A percentile compares a stretch with the other conserved stretches of the same genome.
Evolutionary conservation across 1,140 invertebrate species (phyloP).

Genomic region (Drosophila arawakana): DNA sequence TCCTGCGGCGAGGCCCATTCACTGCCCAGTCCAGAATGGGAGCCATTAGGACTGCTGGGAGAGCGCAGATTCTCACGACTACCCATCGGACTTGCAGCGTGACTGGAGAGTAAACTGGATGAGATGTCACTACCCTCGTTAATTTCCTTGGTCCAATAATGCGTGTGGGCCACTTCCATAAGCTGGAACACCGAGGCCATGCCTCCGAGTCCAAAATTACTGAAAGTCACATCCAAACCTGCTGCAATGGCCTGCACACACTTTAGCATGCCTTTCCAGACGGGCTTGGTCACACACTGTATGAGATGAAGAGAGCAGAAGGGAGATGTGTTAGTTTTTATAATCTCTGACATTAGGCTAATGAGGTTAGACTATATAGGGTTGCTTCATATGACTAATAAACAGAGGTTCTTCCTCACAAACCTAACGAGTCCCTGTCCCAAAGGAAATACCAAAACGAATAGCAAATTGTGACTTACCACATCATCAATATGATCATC

Average conservation of each 20-base stretch:
- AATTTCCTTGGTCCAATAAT: constrained; percentile 97
- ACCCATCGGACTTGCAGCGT: constrained; percentile 89
- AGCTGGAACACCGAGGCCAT: constrained; percentile 99
- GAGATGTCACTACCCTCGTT: constrained; percentile 87
- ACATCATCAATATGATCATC: constrained; percentile 99
- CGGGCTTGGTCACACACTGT: constrained; percentile 93
- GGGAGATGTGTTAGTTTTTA: no score
- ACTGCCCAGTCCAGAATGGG: constrained; percentile 75
- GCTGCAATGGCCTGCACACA: constrained; percentile 94
- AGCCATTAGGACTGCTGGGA: constrained; percentile 78
- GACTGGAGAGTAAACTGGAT: constrained; percentile 78
- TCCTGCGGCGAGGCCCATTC: constrained; percentile 83
- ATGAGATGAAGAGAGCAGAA: constrained; percentile 29
- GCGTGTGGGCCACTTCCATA: constrained; percentile 98
- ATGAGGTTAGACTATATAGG: background rate
- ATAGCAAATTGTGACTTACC: constrained; percentile 88
- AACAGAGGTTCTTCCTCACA: no score
- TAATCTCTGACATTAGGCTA: no score
- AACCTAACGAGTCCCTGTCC: no score
- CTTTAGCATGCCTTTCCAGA: constrained; percentile 99
- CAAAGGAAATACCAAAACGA: no score
- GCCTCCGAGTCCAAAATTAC: constrained; percentile 97
- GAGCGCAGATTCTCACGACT: constrained; percentile 91
- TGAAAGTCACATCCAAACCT: constrained; percentile 96
- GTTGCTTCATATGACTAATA: no score